Percentiles rank a stretch among this genome's conserved stretches.
Conservation (phyloP, 2,888 invertebrate species). For the Drosophila nr. fundita region DNA sequence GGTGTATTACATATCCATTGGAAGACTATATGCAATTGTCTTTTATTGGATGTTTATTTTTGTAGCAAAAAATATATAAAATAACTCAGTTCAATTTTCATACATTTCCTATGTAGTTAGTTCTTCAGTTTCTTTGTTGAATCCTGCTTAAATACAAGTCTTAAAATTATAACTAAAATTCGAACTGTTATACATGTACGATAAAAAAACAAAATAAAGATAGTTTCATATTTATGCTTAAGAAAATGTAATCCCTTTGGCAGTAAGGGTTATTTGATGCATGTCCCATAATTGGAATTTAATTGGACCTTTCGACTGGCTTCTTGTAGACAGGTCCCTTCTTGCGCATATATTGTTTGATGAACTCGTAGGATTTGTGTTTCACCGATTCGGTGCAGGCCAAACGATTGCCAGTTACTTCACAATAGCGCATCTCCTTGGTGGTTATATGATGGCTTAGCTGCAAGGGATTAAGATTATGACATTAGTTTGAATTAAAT, state of each 20-base stretch:
- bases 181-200: slow-evolving; percentile 2
- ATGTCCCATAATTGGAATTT: slow-evolving; percentile 7
- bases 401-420: slow-evolving; percentile 53
- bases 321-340: slow-evolving; percentile 89
- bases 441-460: slow-evolving; percentile 69
- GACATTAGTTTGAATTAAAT: too few species aligned
- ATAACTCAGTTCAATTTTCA: background rate
- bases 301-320: slow-evolving; percentile 51
- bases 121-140: slow-evolving; percentile 2
- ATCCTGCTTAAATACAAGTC: slow-evolving; percentile 1
- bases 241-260: slow-evolving; percentile 1
- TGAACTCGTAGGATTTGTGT: slow-evolving; percentile 97
- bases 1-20: background rate
- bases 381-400: slow-evolving; percentile 87
- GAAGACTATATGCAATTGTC: too few species aligned
- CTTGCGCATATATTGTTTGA: slow-evolving; percentile 97
- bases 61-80: slow-evolving; percentile 21
- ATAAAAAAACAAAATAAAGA: background rate
- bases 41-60: slow-evolving; percentile 7
- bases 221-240: background rate
- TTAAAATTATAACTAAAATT: slow-evolving; percentile 5
- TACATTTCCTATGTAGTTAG: slow-evolving; percentile 38
- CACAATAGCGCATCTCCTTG: slow-evolving; percentile 70
- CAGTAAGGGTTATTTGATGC: slow-evolving; percentile 11
- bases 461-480: slow-evolving; percentile 21